phyloP scores from a whole-genome alignment of 2,113 vertebrate genomes.

The Platysteira castanea region DNA sequence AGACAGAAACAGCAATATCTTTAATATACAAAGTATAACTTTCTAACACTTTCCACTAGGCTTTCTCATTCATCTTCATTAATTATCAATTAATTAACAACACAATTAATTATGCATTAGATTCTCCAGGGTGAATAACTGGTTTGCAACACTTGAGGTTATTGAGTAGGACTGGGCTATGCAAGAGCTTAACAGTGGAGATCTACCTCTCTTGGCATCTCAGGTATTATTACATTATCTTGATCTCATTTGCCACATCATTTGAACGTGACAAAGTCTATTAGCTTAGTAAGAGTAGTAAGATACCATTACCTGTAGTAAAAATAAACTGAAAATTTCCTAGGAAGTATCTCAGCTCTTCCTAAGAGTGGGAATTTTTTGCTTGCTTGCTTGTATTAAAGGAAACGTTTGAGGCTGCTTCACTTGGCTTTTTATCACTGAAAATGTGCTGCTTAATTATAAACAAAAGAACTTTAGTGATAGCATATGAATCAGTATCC shows the following conservation, averaged over 20 bases:
- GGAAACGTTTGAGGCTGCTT: neutral
- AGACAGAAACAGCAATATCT: neutral
- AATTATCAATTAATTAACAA: constrained; percentile 46
- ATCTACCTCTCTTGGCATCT: neutral
- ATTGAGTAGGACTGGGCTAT: neutral
- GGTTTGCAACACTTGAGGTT: neutral
- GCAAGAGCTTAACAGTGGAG: neutral
- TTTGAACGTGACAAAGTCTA: neutral
- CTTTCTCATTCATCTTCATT: constrained; percentile 36
- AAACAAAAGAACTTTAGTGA: neutral
- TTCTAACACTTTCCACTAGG: constrained; percentile 19
- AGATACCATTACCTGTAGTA: neutral
- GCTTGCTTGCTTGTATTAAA: neutral
- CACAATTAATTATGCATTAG: constrained; percentile 58
- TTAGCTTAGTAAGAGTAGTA: neutral
- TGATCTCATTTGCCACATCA: neutral
- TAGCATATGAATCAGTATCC: neutral
- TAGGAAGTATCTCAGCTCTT: neutral
- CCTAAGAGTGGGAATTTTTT: neutral
- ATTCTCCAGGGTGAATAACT: neutral
- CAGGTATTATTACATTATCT: neutral
- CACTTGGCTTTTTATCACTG: neutral
- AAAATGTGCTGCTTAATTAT: neutral
- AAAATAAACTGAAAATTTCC: neutral
- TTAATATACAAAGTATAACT: neutral